Evolutionary conservation across 37 sponge, comb jelly and placozoan genomes (phyloP).

Genomic region (Spongilla lacustris): DNA sequence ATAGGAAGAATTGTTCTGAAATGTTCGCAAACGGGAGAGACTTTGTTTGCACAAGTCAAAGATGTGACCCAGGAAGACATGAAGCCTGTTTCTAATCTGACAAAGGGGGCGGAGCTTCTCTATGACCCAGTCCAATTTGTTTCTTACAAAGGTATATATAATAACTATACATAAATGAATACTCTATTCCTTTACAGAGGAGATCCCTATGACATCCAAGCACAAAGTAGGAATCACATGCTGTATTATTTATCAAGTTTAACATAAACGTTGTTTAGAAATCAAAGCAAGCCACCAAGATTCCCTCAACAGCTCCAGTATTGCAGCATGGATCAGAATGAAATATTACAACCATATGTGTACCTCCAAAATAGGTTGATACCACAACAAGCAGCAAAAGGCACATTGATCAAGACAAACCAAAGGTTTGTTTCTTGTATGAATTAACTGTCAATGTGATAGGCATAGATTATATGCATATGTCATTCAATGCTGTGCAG

Average conservation of each 20-base stretch:
- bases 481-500: neutral
- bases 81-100: neutral
- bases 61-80: neutral
- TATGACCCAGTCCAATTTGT: neutral
- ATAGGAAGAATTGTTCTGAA: neutral
- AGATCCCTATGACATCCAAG: neutral
- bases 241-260: neutral
- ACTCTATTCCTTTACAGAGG: conserved; percentile 1
- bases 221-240: neutral
- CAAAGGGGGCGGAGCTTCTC: neutral
- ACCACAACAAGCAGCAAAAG: neutral
- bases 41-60: conserved; percentile 1
- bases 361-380: neutral
- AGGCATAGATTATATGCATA: neutral
- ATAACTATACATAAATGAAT: neutral
- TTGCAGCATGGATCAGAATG: neutral
- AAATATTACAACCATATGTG: neutral
- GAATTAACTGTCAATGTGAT: neutral
- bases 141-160: neutral
- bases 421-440: neutral
- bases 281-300: neutral
- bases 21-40: neutral
- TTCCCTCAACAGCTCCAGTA: neutral
- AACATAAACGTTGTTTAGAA: neutral
- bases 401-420: neutral